These are phyloP conservation scores for Misgurnus anguillicaudatus DNA, from an alignment of 2,113 vertebrate species.

Conservation along the genomic window DNA sequence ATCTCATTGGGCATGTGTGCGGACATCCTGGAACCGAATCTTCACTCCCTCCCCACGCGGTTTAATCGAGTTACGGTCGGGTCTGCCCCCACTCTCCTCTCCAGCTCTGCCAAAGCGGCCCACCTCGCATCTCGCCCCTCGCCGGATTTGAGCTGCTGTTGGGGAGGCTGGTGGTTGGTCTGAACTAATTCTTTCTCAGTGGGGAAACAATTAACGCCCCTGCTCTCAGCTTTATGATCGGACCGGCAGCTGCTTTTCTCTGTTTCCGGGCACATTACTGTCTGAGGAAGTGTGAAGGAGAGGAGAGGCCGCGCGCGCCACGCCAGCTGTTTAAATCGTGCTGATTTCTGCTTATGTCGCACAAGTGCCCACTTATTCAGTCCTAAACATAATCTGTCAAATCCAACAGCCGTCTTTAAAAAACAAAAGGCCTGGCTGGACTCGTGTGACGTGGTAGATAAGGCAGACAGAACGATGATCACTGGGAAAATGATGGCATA, in stretches of 20 bases:
- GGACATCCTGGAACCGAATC: constrained; percentile 57
- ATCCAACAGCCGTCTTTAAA: constrained; percentile 42
- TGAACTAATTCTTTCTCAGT: constrained; percentile 65
- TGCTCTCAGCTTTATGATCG: constrained; percentile 73
- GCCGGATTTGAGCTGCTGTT: constrained; percentile 20
- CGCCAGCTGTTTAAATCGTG: constrained; percentile 47
- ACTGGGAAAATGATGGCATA: background rate
- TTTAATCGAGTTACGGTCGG: constrained; percentile 58
- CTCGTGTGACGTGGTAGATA: constrained; percentile 23
- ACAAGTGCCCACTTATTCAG: constrained; percentile 61
- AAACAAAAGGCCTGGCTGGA: constrained; percentile 20
- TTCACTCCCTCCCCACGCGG: constrained; percentile 40
- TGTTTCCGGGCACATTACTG: constrained; percentile 71
- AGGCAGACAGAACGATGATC: constrained; percentile 21
- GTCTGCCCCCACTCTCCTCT: constrained; percentile 63
- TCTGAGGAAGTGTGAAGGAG: constrained; percentile 59
- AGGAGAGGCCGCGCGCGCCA: constrained; percentile 44
- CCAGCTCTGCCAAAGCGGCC: constrained; percentile 64
- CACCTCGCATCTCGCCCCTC: constrained; percentile 57
- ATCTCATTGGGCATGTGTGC: constrained; percentile 40
- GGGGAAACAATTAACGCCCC: constrained; percentile 72
- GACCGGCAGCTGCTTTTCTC: constrained; percentile 72
- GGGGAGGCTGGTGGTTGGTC: constrained; percentile 34
- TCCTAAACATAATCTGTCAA: constrained; percentile 63
- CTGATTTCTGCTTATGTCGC: constrained; percentile 64